Base-by-base conservation (phyloP, 2,113 vertebrate species). In the Cyphomyrus plagiostoma region DNA sequence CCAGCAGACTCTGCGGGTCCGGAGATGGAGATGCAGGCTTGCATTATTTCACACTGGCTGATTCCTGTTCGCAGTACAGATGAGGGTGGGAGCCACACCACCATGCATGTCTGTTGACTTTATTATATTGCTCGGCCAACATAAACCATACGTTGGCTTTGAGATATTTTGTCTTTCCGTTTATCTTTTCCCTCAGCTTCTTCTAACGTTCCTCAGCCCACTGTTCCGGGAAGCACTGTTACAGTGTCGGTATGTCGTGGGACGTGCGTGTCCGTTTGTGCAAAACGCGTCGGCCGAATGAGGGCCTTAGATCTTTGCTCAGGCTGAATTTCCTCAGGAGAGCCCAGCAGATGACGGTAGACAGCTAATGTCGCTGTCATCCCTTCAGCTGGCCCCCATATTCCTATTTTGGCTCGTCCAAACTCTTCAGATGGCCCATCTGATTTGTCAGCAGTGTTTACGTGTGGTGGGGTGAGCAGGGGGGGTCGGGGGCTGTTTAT, bases 11-110 rank as follows among this genome's bases (percentile, higher is more conserved):
- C 92, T 91, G 90, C 92, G 90, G 89, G 91, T 91, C 92, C 30
- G 87, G 93, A 93, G 92, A 87, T 93, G 90, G 95, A 92, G 94
- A 91, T 92, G 88, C 62, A 90, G 89, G 91, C 91, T 91, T 93
- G 93, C 94, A 89, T 92, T 94, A 91, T 96, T 97, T 97, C 95
- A 95, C 95, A 95, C 94, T 95, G 94, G 45, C 91, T 96, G 95
- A 89, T 93, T 96, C 93, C 93, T 93, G 91, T 93, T 94, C 53
- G 58, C 30, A 66, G 70, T 45, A 50, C 52, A 48, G 52, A 62
- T 50, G 85, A 70, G 89, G 83, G 58, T 30, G 89, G 84, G 56
- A 70, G 5, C 93, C 92, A 93, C 93, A 91, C 35, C 62, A 70
- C 26, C 58, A 70, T 48, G 85, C 70, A 87, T 88, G 84, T 87